Evolutionary conservation across 2,888 invertebrate genomes (phyloP).

Genomic region (Drosophila emarginata): DNA sequence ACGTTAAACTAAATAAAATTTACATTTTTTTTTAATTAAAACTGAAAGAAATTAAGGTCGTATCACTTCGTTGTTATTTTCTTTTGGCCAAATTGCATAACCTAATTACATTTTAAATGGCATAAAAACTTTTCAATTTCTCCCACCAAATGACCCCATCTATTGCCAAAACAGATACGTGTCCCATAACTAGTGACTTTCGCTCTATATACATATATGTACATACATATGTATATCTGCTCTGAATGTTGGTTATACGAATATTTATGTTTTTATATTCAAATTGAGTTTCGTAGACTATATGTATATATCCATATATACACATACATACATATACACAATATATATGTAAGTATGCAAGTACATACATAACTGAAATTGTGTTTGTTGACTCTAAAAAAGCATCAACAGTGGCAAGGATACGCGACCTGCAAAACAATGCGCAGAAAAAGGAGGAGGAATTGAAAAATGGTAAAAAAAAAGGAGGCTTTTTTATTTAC

Average conservation of each 20-base stretch:
- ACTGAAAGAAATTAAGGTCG: too few species aligned
- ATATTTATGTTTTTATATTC: neutral
- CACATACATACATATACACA: neutral
- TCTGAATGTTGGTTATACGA: neutral
- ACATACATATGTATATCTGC: neutral
- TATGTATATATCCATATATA: neutral
- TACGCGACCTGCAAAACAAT: constrained; percentile 2
- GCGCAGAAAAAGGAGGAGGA: neutral
- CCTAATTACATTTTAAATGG: neutral
- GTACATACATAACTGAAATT: neutral
- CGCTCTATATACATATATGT: neutral
- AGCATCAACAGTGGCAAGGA: constrained; percentile 2
- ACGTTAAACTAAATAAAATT: too few species aligned
- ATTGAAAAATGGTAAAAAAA: too few species aligned
- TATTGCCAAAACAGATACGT: neutral
- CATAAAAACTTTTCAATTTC: neutral
- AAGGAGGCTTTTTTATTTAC: neutral
- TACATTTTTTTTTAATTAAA: too few species aligned
- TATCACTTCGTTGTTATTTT: neutral
- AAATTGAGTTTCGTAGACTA: neutral
- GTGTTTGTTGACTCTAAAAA: constrained; percentile 4
- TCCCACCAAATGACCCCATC: neutral
- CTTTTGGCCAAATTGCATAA: neutral
- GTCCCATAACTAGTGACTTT: neutral
- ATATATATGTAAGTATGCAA: neutral